Conservation (phyloP, 2,113 vertebrate genomes). For the Notarius lentiginosus region DNA sequence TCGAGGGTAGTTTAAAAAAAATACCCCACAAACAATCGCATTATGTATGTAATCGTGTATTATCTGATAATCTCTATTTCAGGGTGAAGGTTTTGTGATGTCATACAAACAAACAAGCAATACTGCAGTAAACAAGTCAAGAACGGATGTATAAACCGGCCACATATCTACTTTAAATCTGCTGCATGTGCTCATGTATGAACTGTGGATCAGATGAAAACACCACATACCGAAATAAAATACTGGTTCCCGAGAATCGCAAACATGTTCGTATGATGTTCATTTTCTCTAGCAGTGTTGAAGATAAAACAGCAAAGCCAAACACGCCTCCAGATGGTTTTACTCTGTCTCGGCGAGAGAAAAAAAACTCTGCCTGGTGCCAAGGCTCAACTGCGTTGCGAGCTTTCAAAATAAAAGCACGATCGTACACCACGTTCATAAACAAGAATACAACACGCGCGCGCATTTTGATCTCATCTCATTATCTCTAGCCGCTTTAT, state of each 20-base stretch:
- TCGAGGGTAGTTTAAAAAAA: neutral
- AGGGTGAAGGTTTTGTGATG: neutral
- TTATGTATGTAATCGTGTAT: neutral
- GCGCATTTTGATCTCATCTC: neutral
- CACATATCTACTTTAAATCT: neutral
- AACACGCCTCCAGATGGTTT: neutral
- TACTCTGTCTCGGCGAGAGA: neutral
- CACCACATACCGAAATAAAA: slow-evolving; percentile 37
- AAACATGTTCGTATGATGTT: slow-evolving; percentile 25
- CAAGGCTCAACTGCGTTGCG: neutral
- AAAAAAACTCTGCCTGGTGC: neutral
- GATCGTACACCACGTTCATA: neutral
- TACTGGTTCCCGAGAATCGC: neutral
- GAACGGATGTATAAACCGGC: no score
- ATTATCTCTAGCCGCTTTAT: no score
- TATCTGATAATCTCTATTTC: neutral
- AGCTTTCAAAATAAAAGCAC: neutral
- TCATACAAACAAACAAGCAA: neutral
- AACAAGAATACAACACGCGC: no score
- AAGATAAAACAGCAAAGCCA: neutral
- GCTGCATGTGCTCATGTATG: neutral
- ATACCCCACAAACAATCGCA: neutral
- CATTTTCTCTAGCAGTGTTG: slow-evolving; percentile 12
- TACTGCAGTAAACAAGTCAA: no score
- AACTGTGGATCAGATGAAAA: neutral